Percentiles rank a stretch among this genome's conserved stretches.
Conservation (phyloP, 2,113 vertebrate species). For the Hoplias malabaricus region DNA sequence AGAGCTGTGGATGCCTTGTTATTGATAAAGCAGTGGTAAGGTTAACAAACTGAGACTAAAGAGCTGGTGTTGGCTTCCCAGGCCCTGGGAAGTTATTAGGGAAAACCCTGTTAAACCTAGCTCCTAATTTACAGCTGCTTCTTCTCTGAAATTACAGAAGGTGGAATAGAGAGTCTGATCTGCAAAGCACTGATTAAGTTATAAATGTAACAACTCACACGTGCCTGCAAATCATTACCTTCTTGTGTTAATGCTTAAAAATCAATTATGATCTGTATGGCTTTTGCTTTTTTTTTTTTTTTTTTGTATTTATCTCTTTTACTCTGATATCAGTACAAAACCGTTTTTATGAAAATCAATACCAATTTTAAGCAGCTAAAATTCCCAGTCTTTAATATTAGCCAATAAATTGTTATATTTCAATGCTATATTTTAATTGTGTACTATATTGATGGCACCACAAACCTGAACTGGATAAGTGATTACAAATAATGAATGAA, state of each 20-base stretch:
- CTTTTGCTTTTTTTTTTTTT: not conserved
- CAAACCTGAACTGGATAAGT: too few relatives aligned
- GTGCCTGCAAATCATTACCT: not conserved
- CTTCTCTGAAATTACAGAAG: not conserved
- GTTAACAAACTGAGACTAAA: conserved; percentile 20
- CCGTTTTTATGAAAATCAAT: too few relatives aligned
- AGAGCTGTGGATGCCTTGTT: not conserved
- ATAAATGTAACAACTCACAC: not conserved
- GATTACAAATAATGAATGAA: too few relatives aligned
- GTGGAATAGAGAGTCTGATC: not conserved
- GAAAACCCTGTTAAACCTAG: conserved; percentile 3
- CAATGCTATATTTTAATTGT: too few relatives aligned
- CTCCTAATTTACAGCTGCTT: not conserved
- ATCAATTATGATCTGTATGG: too few relatives aligned
- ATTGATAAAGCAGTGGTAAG: not conserved
- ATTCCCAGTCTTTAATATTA: too few relatives aligned
- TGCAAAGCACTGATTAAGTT: conserved; percentile 20
- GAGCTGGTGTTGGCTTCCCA: not conserved
- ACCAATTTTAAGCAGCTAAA: too few relatives aligned
- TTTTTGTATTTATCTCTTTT: not conserved
- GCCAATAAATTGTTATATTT: too few relatives aligned
- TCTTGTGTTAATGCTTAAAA: not conserved
- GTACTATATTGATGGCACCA: too few relatives aligned
- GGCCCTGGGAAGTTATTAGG: conserved; percentile 20
- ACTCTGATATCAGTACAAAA: too few relatives aligned